Conservation (phyloP, 2,113 vertebrate genomes). For the Anarrhichthys ocellatus region DNA sequence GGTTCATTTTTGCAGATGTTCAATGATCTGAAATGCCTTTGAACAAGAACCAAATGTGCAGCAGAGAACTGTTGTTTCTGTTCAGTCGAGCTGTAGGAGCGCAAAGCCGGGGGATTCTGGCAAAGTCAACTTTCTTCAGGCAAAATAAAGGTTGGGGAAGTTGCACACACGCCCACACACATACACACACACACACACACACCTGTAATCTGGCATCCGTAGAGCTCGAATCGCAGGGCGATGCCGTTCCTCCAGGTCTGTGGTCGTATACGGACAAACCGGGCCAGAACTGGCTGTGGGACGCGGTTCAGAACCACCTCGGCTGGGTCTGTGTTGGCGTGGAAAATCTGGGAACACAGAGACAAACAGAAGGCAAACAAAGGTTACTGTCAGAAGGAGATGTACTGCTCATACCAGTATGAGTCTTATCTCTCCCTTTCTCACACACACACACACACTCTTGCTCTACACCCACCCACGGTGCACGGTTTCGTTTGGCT, state of each 20-base stretch:
- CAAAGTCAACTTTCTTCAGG: background rate
- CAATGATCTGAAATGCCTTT: background rate
- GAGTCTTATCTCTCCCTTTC: conserved; percentile 12
- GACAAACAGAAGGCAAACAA: conserved; percentile 1
- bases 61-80: background rate
- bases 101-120: background rate
- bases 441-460: conserved; percentile 21
- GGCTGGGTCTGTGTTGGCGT: conserved; percentile 91
- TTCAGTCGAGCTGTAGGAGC: background rate
- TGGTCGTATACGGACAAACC: conserved; percentile 93
- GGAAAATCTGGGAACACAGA: conserved; percentile 86
- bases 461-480: conserved; percentile 38
- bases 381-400: conserved; percentile 12
- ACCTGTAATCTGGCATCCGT: conserved; percentile 97
- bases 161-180: background rate
- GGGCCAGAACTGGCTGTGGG: conserved; percentile 90
- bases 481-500: conserved; percentile 50
- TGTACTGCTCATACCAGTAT: background rate
- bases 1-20: conserved; percentile 20
- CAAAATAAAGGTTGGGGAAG: background rate
- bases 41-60: background rate
- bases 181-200: conserved; percentile 6
- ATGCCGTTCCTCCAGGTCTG: conserved; percentile 95
- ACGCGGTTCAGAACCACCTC: conserved; percentile 96
- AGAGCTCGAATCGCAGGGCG: conserved; percentile 94